Evolutionary conservation across 2,113 vertebrate species (phyloP).

Genomic region (Ramphastos sulfuratus): DNA sequence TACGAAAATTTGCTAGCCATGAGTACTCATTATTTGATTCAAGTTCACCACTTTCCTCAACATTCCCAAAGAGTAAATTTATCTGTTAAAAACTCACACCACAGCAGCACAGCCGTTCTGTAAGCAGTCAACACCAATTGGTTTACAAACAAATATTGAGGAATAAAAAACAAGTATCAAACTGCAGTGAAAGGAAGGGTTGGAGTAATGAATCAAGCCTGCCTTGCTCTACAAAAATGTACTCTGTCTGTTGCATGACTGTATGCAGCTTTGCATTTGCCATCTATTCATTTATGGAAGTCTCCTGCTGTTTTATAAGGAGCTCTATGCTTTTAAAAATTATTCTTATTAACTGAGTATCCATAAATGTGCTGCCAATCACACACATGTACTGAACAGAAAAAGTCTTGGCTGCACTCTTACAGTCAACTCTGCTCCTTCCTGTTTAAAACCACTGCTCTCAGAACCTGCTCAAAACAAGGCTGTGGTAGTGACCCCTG

Average conservation of each 20-base stretch:
- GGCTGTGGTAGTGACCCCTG: neutral
- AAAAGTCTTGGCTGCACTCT: neutral
- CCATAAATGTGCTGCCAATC: neutral
- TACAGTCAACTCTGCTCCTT: neutral
- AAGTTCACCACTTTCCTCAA: neutral
- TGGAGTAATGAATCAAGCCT: neutral
- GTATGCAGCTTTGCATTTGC: neutral
- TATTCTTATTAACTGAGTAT: neutral
- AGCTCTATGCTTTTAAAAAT: neutral
- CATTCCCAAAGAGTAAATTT: neutral
- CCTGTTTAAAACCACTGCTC: accelerated
- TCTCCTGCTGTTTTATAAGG: neutral
- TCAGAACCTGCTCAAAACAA: neutral
- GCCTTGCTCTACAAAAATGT: neutral
- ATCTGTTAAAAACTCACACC: slow-evolving; percentile 5
- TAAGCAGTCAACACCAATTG: neutral
- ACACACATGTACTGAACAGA: neutral
- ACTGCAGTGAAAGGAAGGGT: neutral
- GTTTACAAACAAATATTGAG: neutral
- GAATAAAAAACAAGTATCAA: neutral
- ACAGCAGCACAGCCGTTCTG: neutral
- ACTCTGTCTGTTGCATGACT: neutral
- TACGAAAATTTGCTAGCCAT: neutral
- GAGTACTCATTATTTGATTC: slow-evolving; percentile 12
- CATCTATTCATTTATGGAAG: neutral